Evolutionary conservation across 2,113 vertebrate genomes (phyloP).

Genomic region (Macaca nemestrina): DNA sequence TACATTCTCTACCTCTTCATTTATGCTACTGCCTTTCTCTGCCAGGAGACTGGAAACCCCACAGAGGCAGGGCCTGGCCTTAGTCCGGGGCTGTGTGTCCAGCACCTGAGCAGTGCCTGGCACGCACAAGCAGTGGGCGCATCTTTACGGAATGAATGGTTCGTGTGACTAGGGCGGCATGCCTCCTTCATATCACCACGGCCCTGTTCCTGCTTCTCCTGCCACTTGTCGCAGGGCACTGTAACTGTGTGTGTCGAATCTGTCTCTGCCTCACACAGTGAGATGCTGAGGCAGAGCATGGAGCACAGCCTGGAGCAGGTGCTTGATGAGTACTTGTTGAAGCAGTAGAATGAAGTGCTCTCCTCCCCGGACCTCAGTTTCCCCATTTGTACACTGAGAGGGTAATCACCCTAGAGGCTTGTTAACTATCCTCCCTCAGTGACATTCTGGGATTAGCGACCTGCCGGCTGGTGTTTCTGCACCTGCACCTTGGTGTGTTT

Average conservation of each 20-base stretch:
- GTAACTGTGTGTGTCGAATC: background rate
- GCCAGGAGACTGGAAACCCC: background rate
- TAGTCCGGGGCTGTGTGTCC: background rate
- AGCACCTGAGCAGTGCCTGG: too few relatives aligned
- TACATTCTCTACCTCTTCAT: background rate
- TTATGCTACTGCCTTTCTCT: background rate
- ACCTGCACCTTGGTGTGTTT: background rate
- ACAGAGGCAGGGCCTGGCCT: background rate
- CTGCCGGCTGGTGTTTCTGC: background rate
- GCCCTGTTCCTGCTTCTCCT: background rate
- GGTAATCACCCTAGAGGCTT: background rate
- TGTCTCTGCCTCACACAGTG: background rate
- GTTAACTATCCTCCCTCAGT: background rate
- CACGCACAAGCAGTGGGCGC: fast-evolving
- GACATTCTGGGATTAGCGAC: background rate
- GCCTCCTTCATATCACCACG: too few relatives aligned
- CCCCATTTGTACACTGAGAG: background rate
- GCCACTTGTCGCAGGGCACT: background rate
- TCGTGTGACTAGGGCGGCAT: fast-evolving
- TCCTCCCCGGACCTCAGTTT: background rate
- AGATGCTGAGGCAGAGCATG: background rate
- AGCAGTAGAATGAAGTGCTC: background rate
- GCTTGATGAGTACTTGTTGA: background rate
- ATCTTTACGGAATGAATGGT: background rate
- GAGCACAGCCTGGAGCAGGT: background rate